These are phyloP conservation scores for Phaethornis superciliosus DNA, from an alignment of 2,113 vertebrate genomes.

Conservation along the genomic window DNA sequence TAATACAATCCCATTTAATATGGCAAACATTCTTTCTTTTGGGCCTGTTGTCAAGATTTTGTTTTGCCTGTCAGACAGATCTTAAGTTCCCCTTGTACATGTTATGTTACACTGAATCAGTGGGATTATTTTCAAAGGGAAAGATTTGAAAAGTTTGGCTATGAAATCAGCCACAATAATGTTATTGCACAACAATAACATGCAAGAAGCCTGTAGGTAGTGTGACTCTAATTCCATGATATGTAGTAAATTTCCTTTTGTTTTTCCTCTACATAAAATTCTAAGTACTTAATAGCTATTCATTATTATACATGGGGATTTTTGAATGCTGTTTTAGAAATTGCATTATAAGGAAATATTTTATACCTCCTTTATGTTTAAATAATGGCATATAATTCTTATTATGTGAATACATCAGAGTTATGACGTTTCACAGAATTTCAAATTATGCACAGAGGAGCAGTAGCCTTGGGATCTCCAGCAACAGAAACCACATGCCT, in stretches of 20 bases:
- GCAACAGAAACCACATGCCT: not conserved
- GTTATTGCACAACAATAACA: not conserved
- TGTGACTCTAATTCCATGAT: not conserved
- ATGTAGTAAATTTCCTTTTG: not conserved
- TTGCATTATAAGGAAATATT: not conserved
- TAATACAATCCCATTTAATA: not conserved
- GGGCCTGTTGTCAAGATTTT: not conserved
- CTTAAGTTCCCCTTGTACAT: not conserved
- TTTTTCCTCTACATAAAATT: not conserved
- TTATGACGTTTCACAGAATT: not conserved
- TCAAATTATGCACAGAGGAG: not conserved
- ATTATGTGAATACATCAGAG: not conserved
- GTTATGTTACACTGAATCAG: not conserved
- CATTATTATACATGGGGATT: not conserved
- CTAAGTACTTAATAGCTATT: not conserved
- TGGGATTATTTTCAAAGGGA: not conserved
- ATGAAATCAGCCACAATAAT: not conserved
- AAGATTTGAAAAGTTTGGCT: not conserved
- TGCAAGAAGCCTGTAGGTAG: not conserved
- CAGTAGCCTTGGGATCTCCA: not conserved
- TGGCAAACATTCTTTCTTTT: not conserved
- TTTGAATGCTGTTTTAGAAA: not conserved
- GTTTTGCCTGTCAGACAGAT: not conserved
- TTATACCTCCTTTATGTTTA: not conserved
- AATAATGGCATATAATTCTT: accelerated